Conservation (phyloP, 2,888 invertebrate species). For the Drosophila birchii region DNA sequence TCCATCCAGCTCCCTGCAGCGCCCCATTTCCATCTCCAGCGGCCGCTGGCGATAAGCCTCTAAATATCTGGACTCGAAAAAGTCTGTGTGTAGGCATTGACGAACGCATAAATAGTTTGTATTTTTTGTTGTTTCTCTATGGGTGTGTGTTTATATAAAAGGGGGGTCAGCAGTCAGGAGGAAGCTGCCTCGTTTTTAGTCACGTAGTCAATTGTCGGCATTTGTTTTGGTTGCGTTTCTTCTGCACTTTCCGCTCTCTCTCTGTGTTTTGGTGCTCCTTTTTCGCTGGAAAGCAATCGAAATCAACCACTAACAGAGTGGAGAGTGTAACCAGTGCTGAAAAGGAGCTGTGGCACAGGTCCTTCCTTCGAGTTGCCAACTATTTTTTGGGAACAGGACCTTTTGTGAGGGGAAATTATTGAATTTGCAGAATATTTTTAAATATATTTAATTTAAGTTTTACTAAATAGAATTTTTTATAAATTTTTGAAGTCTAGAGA, state of each 20-base stretch:
- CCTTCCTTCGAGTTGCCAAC: constrained; percentile 51
- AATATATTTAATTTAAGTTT: too few relatives aligned
- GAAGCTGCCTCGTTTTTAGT: constrained; percentile 47
- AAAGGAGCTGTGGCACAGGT: constrained; percentile 33
- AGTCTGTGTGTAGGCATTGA: constrained; percentile 13
- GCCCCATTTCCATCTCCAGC: constrained; percentile 26
- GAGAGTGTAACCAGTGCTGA: constrained; percentile 30
- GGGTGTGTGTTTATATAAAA: constrained; percentile 36
- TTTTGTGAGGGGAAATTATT: background rate
- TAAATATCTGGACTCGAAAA: constrained; percentile 50
- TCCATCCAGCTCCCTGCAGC: constrained; percentile 8
- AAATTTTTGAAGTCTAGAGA: background rate
- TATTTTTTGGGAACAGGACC: constrained; percentile 3
- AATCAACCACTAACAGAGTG: constrained; percentile 47
- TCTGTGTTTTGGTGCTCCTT: constrained; percentile 58
- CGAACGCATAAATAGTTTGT: constrained; percentile 2
- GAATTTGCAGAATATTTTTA: constrained; percentile 1
- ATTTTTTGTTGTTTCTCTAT: background rate
- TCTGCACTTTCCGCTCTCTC: constrained; percentile 17
- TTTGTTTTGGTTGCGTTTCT: constrained; percentile 67
- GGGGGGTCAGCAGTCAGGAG: constrained; percentile 27
- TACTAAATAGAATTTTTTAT: background rate
- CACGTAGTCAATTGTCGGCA: constrained; percentile 67
- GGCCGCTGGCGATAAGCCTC: constrained; percentile 62
- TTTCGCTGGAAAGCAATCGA: constrained; percentile 40